These are phyloP conservation scores for Sphenodon punctatus DNA, from an alignment of 2,797 vertebrate genomes.

Conservation along the genomic window DNA sequence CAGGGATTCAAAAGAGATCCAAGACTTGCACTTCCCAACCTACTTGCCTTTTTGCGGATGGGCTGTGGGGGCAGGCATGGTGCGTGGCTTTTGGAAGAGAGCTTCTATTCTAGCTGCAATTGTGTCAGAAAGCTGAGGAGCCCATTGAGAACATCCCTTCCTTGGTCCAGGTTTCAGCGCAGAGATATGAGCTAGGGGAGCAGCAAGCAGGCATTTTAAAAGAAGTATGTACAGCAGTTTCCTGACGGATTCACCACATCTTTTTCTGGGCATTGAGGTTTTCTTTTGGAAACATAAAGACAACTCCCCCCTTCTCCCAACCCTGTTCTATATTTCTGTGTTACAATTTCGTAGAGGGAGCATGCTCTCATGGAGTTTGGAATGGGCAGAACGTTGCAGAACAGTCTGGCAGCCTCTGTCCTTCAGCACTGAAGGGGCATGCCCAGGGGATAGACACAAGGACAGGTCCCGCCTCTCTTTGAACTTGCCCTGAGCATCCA, in stretches of 20 bases:
- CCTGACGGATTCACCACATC: background rate
- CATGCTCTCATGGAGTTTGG: background rate
- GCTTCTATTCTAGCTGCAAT: background rate
- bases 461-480: no score
- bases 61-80: background rate
- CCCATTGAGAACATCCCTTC: background rate
- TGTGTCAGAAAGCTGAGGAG: no score
- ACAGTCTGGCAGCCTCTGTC: background rate
- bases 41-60: background rate
- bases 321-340: background rate
- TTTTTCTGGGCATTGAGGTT: accelerated
- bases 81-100: background rate
- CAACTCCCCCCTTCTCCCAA: background rate
- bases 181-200: background rate
- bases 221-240: background rate
- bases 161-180: background rate
- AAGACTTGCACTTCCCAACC: background rate
- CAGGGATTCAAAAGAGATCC: background rate
- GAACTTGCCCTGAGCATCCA: no score
- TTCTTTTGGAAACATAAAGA: background rate
- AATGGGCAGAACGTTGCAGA: background rate
- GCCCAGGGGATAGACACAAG: background rate
- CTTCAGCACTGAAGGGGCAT: no score
- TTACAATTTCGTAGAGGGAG: background rate
- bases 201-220: background rate